A percentile compares a stretch with the other conserved stretches of the same genome.
Evolutionary conservation across 2,888 invertebrate genomes (phyloP).

Genomic region (Scaptomyza parva): DNA sequence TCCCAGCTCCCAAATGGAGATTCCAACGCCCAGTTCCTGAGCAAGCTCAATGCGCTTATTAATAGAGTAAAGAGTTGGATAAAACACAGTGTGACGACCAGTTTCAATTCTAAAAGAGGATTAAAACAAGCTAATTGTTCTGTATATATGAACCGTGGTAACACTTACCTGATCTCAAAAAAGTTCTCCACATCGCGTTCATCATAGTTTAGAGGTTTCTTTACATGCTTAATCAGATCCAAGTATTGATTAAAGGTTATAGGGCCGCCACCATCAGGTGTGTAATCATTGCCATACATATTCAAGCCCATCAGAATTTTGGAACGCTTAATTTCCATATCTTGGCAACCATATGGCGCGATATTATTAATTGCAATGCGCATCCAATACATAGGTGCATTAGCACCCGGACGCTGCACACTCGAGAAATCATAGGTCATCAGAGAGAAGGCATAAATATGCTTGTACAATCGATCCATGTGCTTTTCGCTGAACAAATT

Average conservation of each 20-base stretch:
- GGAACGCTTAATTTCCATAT: constrained; percentile 86
- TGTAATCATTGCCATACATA: constrained; percentile 96
- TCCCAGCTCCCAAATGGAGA: constrained; percentile 98
- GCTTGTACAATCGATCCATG: constrained; percentile 90
- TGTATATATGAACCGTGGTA: constrained; percentile 12
- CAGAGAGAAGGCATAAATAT: constrained; percentile 94
- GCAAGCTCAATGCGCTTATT: constrained; percentile 92
- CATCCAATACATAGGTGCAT: constrained; percentile 95
- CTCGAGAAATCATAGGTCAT: constrained; percentile 98
- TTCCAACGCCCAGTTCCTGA: constrained; percentile 91
- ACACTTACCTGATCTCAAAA: constrained; percentile 92
- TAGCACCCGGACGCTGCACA: constrained; percentile 93
- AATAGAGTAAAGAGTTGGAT: constrained; percentile 95
- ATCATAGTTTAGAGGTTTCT: constrained; percentile 92
- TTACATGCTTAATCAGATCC: constrained; percentile 89
- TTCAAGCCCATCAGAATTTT: constrained; percentile 96
- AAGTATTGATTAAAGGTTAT: constrained; percentile 92
- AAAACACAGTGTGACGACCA: constrained; percentile 92
- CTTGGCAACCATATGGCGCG: constrained; percentile 86
- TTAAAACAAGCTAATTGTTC: not conserved
- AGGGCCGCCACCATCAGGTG: constrained; percentile 92
- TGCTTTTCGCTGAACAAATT: constrained; percentile 91
- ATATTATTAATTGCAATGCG: constrained; percentile 90
- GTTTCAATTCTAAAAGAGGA: constrained; percentile 86
- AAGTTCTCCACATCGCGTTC: constrained; percentile 92